Evolutionary conservation across 2,888 invertebrate species (phyloP), one percentile per base, ranked within the genome.

Genomic region (Molorchus minor): DNA sequence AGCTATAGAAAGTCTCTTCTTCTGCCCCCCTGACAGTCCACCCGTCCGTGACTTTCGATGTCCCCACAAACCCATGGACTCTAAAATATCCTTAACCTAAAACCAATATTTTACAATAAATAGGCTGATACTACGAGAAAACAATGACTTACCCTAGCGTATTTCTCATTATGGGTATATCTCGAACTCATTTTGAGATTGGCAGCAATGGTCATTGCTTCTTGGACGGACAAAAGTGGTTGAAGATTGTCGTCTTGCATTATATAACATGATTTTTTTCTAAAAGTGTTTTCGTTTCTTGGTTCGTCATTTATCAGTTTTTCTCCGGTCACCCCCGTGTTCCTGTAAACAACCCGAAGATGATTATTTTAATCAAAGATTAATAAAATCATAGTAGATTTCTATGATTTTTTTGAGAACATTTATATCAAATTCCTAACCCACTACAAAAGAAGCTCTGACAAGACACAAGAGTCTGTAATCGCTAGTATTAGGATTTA

Each of bases 1-100:
- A 5, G 95, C 96, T 65, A 96, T 93, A 1, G 95, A 90, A 46
- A 97, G 84, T 71, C 96, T 85, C 79, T 96, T 97, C 73, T 88
- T 88, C 81, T 97, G 93, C 0, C 96, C 96, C 5, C 96, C 96
- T 10, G 95, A 96, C 40, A 97, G 82, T 41, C 85, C 82, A 1
- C 83, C 84, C 0, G 92, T 90, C 65, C 87, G 83, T 0, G 92
- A 92, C 71, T 88, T 82, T 36, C 87, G 82, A 41, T 86, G 85
- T 45, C 84, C 84, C 65, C 84, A 84, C 70, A 96, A 84, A 35
- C 90, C 90, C 58, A 96, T 85, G 0, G 92, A 89, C 58, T 86
- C 84, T 52, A 96, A 82, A 69, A 95, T 91, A 78, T 93, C 89
- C 70, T 88, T 85, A 58, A 95, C 87, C 94, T 94, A 77, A 5